A percentile compares a stretch with the other conserved stretches of the same genome.
phyloP scores from a whole-genome alignment of 2,888 invertebrate genomes.

The Blastobasis adustella region DNA sequence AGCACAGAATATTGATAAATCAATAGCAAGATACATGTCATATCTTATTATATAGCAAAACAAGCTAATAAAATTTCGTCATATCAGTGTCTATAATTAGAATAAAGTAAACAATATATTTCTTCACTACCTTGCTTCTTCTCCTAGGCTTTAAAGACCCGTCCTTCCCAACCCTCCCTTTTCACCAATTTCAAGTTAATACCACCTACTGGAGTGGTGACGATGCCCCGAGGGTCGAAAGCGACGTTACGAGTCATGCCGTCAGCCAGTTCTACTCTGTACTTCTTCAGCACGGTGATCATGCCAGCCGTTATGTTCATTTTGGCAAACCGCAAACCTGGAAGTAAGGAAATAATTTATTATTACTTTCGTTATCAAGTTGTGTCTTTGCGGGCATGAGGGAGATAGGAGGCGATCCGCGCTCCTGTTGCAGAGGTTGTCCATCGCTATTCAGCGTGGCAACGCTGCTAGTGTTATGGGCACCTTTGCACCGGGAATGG shows the following conservation, averaged over 20 bases:
- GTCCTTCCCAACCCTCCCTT: slow-evolving; percentile 1
- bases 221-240: slow-evolving; percentile 19
- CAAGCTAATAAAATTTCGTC: too few species aligned
- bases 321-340: slow-evolving; percentile 30
- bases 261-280: slow-evolving; percentile 23
- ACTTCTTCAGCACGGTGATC: slow-evolving; percentile 33
- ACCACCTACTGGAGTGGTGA: neutral
- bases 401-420: neutral
- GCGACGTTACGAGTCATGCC: slow-evolving; percentile 19
- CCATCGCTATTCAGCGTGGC: neutral
- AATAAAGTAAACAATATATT: too few species aligned
- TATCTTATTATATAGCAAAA: too few species aligned
- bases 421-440: neutral
- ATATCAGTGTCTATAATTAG: too few species aligned
- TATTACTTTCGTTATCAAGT: neutral
- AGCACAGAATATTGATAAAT: too few species aligned
- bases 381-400: neutral
- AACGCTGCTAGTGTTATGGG: neutral
- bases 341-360: slow-evolving; percentile 4
- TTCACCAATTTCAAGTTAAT: neutral
- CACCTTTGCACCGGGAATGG: neutral
- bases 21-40: too few species aligned
- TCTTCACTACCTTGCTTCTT: too few species aligned
- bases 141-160: neutral
- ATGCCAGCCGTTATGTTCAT: slow-evolving; percentile 36